Evolutionary conservation across 2,797 vertebrate species (phyloP).

Genomic region (Amphiprion clarkii): DNA sequence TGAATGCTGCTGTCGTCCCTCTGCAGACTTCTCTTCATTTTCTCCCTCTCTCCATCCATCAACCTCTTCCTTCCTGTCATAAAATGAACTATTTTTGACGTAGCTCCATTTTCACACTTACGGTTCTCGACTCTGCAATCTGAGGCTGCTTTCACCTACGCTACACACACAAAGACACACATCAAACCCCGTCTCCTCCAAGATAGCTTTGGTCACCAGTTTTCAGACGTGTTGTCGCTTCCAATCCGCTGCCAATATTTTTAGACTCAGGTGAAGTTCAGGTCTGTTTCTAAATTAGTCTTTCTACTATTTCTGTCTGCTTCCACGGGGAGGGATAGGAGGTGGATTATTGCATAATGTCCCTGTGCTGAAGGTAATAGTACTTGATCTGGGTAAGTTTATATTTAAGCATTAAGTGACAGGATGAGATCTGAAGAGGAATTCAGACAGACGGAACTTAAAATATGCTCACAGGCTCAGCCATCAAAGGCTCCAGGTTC

Average conservation of each 20-base stretch:
- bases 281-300: conserved; percentile 66
- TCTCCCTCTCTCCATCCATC: conserved; percentile 56
- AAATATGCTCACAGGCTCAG: conserved; percentile 47
- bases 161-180: conserved; percentile 29
- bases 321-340: conserved; percentile 16
- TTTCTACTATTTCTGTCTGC: conserved; percentile 63
- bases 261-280: conserved; percentile 70
- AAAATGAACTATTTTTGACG: conserved; percentile 68
- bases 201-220: conserved; percentile 31
- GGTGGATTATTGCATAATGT: conserved; percentile 59
- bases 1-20: conserved; percentile 48
- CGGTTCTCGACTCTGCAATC: conserved; percentile 34
- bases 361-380: conserved; percentile 50
- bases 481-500: conserved; percentile 49
- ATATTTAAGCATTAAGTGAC: conserved; percentile 72
- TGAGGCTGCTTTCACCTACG: conserved; percentile 44
- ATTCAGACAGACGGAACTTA: conserved; percentile 44
- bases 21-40: conserved; percentile 40
- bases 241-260: conserved; percentile 54
- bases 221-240: conserved; percentile 53
- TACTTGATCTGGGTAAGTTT: conserved; percentile 59
- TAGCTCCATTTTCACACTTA: conserved; percentile 68
- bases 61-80: conserved; percentile 50
- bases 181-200: conserved; percentile 11
- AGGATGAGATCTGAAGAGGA: conserved; percentile 60